Conservation (phyloP, 2,113 vertebrate species). For the Pedionomus torquatus region DNA sequence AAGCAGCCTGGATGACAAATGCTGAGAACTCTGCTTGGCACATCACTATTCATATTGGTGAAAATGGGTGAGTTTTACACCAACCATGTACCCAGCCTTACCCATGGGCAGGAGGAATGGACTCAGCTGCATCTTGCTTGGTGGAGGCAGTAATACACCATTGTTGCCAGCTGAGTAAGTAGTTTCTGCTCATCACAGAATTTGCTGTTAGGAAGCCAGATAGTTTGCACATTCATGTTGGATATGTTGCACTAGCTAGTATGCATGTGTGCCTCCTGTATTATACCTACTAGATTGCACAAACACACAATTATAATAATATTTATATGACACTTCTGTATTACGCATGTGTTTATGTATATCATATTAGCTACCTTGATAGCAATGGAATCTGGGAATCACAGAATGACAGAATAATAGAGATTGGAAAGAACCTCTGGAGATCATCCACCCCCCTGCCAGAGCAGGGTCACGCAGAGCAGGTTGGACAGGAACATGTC, state of each 20-base stretch:
- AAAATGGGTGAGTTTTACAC: neutral
- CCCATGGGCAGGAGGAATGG: neutral
- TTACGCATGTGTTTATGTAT: neutral
- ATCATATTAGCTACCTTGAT: neutral
- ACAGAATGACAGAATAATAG: neutral
- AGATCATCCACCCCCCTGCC: neutral
- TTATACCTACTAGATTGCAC: neutral
- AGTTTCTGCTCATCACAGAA: neutral
- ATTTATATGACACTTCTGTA: too few species aligned
- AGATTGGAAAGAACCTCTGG: neutral
- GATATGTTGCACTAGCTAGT: neutral
- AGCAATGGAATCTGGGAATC: neutral
- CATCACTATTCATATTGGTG: neutral
- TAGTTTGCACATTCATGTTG: neutral
- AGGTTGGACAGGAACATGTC: neutral
- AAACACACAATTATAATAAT: neutral
- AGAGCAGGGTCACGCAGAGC: neutral
- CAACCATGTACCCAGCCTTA: neutral
- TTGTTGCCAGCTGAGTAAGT: neutral
- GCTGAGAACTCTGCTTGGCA: neutral
- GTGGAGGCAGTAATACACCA: neutral
- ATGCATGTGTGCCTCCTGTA: accelerated
- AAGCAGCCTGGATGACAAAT: neutral
- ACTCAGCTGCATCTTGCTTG: neutral
- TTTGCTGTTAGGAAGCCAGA: neutral